These are phyloP conservation scores for Petrocephalus microphthalmus DNA, from an alignment of 2,113 vertebrate species.

Conservation along the genomic window DNA sequence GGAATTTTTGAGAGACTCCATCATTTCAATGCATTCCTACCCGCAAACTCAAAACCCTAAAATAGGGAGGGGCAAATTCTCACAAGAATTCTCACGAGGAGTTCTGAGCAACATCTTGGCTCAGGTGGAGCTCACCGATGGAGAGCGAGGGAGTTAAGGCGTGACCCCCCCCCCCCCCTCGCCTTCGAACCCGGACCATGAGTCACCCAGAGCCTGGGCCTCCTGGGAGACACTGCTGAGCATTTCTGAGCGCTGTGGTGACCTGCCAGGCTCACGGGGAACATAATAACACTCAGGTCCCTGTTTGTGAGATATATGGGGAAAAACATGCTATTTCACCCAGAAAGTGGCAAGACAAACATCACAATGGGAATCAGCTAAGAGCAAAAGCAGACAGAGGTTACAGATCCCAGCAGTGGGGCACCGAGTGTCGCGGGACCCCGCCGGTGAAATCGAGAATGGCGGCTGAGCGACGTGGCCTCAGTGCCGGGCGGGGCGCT, in stretches of 20 bases:
- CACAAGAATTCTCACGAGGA: neutral
- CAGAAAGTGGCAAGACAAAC: neutral
- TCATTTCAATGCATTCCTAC: neutral
- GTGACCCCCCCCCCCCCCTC: neutral
- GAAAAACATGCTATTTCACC: neutral
- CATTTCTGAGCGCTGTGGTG: neutral
- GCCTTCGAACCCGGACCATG: neutral
- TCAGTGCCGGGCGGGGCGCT: no score
- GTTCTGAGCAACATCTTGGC: neutral
- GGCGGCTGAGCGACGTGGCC: no score
- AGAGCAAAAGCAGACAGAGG: neutral
- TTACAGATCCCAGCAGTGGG: neutral
- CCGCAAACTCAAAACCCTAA: neutral
- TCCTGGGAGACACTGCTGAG: neutral
- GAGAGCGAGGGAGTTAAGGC: neutral
- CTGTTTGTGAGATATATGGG: neutral
- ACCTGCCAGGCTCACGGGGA: neutral
- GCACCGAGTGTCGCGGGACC: neutral
- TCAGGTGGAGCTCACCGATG: neutral
- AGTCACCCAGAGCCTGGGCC: neutral
- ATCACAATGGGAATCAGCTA: neutral
- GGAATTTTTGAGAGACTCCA: neutral
- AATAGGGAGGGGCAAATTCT: neutral
- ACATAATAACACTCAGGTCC: neutral
- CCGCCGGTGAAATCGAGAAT: neutral